Base-by-base conservation (phyloP, 2,113 vertebrate species). In the Piprites chloris region DNA sequence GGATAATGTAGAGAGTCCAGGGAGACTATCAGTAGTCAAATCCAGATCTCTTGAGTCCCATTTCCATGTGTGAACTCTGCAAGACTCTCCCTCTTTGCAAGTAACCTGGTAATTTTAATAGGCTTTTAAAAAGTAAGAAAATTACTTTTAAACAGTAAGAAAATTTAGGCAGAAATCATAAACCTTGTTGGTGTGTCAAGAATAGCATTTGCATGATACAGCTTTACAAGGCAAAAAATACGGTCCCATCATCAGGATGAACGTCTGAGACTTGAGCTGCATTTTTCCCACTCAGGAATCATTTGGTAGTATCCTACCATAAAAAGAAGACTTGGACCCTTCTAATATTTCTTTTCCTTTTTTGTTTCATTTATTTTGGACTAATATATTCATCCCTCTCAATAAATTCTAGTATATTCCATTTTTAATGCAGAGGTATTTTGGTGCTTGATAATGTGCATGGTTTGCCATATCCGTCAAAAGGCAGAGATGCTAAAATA, bases 201-300 rank as follows among this genome's bases (percentile, higher is more conserved):
- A 71, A 11, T 28, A 91, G 14, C 33, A 77, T 88, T 71, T 82
- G 12, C n/a, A 23, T 13, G 42, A 74, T 84, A 71, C 82, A 93
- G 42, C 22, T 86, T 67, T 74, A 69, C 12, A 58, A 71, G 59
- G 39, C 55, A 93, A 94, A 94, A 95, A 96, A 85, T 74, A 77
- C 5, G 3, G 0, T 79, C 59, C 42, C 30, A 42, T 78, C 59
- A 47, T 46, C 37, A 85, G 56, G 49, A 61, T 58, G 33, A 83
- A 42, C 37, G 75, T 59, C 74, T 44, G 69, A 76, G 28, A 9
- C 8, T 41, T 71, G 42, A 63, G 21, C 19, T 77, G 89, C 16
- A 59, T 83, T 83, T 80, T 63, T 78, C n/a, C 35, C 23, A 42
- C 28, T 62, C 68, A 80, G 35, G 21, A 83, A 77, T 2, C 2